Evolutionary conservation across 1,140 invertebrate species (phyloP), one percentile per base, ranked within the genome.

Genomic region (Carposina sasakii): DNA sequence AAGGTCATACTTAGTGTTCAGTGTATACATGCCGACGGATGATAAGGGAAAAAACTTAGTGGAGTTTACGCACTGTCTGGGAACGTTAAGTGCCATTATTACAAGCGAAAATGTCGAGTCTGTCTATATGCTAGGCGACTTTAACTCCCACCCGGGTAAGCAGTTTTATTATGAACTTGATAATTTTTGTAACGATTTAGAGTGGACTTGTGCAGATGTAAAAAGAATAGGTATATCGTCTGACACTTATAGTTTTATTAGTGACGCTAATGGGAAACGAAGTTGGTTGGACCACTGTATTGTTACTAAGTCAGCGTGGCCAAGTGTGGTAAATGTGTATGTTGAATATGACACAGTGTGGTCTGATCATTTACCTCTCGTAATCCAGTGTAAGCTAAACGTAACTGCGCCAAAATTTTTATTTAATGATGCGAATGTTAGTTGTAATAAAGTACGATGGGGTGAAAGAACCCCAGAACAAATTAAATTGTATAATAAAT

Each of bases 211-310:
- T 41, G 44, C 24, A 1, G 50, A 52, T 34, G 12, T 47, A 2
- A 20, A 46, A 1, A 33, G 26, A 8, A 17, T 52, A 31, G 50
- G 50, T 1, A 6, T 34, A 42, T 19, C 2, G 15, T 41, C 43
- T 6, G 23, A 40, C 16, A 34, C 44, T 2, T 45, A 41, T 47
- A 47, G 36, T 12, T 52, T 40, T 34, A 22, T 41, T 2, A 44
- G 44, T 45, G 30, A 47, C 12, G 17, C 36, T 2, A 22, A 34
- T 15, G 44, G 37, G 2, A 33, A 36, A 15, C 22, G 30, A 19
- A 13, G 40, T 9, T 51, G 48, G 48, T 17, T 51, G 12, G 48
- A 51, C 21, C 48, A 51, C 21, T 51, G 48, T 33, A 16, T 51
- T 8, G 21, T 23, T 0, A 30, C 3, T 20, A 40, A 17, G n/a